Percentiles rank a stretch among this genome's conserved stretches.
Evolutionary conservation across 2,797 vertebrate species (phyloP).

Genomic region (Aplochiton taeniatus): DNA sequence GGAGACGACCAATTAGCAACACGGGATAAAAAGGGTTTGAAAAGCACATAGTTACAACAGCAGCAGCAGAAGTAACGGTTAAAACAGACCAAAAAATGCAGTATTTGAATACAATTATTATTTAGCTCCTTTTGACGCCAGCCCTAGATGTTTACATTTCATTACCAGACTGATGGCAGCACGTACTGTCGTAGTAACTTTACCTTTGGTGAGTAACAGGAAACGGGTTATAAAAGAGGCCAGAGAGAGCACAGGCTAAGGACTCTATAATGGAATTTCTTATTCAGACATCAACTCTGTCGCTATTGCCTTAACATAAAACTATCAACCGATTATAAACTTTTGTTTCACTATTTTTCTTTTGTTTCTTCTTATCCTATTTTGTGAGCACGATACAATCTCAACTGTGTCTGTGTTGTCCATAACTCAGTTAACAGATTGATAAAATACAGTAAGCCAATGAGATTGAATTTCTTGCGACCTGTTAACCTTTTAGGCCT

Average conservation of each 20-base stretch:
- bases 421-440: no score
- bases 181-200: background rate
- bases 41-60: constrained; percentile 46
- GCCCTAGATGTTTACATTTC: constrained; percentile 14
- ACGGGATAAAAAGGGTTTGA: constrained; percentile 28
- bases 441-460: no score
- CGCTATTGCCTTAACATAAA: no score
- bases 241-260: constrained; percentile 20
- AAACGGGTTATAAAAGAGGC: background rate
- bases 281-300: no score
- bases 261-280: no score
- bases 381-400: no score
- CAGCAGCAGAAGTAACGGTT: constrained; percentile 42
- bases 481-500: no score
- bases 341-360: no score
- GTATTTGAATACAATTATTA: constrained; percentile 12
- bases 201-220: constrained; percentile 14
- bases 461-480: no score
- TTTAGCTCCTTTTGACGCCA: constrained; percentile 20
- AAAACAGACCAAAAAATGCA: constrained; percentile 14
- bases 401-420: no score
- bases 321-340: no score
- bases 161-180: constrained; percentile 8
- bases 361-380: no score
- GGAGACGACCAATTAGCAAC: constrained; percentile 20